Conservation (phyloP, 2,888 invertebrate genomes). For the Tigriopus californicus region DNA sequence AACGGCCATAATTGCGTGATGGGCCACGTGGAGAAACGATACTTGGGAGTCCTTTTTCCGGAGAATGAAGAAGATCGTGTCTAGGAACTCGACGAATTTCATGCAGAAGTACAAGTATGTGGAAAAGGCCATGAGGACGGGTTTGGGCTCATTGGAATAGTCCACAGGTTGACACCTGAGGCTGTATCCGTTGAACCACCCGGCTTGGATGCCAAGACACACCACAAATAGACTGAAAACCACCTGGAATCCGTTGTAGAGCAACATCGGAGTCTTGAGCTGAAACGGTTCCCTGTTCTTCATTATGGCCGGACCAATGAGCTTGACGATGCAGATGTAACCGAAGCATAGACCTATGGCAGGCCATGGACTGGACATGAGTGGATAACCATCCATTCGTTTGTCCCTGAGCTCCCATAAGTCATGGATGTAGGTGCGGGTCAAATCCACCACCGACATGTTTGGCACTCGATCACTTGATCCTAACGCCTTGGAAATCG, state of each 20-base stretch:
- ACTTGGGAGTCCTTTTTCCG: conserved; percentile 12
- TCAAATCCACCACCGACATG: too few species aligned
- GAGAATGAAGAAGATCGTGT: conserved; percentile 10
- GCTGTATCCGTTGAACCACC: not conserved
- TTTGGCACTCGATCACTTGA: too few species aligned
- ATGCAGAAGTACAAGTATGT: not conserved
- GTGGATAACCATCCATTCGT: not conserved
- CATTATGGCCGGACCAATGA: not conserved
- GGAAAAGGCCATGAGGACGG: not conserved
- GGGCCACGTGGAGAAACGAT: conserved; percentile 7
- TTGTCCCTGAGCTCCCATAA: not conserved
- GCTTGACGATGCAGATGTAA: not conserved
- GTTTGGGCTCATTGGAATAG: not conserved
- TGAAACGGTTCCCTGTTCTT: not conserved
- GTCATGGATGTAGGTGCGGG: not conserved
- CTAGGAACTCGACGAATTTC: conserved; percentile 11
- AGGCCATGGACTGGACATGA: not conserved
- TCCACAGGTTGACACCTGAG: not conserved
- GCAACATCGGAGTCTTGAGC: not conserved
- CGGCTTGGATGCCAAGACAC: not conserved
- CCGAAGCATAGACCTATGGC: not conserved
- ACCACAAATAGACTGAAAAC: not conserved
- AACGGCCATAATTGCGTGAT: conserved; percentile 8
- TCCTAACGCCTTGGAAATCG: too few species aligned
- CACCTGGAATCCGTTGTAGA: not conserved